phyloP scores from a whole-genome alignment of 2,888 invertebrate genomes.

The Lysandra coridon region DNA sequence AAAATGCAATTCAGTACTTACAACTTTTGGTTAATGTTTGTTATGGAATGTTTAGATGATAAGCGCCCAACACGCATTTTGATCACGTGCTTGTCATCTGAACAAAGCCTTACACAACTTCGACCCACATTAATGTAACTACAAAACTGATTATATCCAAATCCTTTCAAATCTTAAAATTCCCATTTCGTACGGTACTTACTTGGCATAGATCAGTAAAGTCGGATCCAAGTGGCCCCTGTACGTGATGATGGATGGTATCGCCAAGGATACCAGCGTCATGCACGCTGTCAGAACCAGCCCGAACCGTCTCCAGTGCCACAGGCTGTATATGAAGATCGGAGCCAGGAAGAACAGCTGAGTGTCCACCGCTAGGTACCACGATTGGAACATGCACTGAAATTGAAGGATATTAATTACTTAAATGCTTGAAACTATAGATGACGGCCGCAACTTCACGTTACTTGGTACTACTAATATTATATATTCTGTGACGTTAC shows the following conservation, averaged over 20 bases:
- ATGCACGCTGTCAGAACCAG: conserved; percentile 71
- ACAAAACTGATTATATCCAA: too few relatives aligned
- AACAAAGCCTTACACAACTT: too few relatives aligned
- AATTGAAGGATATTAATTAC: neutral
- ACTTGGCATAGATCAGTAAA: conserved; percentile 84
- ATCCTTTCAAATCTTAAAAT: neutral
- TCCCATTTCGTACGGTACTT: conserved; percentile 51
- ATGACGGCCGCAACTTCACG: too few relatives aligned
- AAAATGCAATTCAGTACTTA: too few relatives aligned
- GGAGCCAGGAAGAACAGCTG: conserved; percentile 85
- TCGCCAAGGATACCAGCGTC: conserved; percentile 70
- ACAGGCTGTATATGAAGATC: conserved; percentile 83
- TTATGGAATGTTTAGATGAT: too few relatives aligned
- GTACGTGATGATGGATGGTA: conserved; percentile 82
- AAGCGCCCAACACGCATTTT: too few relatives aligned
- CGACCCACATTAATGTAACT: too few relatives aligned
- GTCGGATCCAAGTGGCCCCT: conserved; percentile 83
- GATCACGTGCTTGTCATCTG: too few relatives aligned
- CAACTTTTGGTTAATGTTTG: too few relatives aligned
- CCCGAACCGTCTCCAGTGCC: conserved; percentile 82
- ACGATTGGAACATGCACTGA: conserved; percentile 87
- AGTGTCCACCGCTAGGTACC: conserved; percentile 84
- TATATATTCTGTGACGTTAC: too few relatives aligned
- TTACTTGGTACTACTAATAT: too few relatives aligned
- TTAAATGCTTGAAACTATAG: neutral